phyloP scores from a whole-genome alignment of 1,140 invertebrate genomes.

The Drosophila kurseongensis region DNA sequence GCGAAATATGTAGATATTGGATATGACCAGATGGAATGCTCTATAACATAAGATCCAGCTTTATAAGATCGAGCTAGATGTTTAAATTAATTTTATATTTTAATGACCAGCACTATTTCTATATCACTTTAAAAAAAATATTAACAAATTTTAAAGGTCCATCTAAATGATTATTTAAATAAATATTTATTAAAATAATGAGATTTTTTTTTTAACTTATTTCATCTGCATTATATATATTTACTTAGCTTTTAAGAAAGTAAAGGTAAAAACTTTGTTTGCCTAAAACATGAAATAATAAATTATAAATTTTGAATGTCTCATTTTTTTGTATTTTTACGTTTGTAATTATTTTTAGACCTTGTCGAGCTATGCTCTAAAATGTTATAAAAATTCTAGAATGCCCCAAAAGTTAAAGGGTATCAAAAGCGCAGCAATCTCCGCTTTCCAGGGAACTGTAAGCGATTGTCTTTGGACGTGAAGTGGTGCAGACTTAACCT shows the following conservation, averaged over 20 bases:
- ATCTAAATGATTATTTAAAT: no score
- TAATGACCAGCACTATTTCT: no score
- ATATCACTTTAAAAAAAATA: no score
- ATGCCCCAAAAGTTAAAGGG: not conserved
- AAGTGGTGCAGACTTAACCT: slow-evolving; percentile 44
- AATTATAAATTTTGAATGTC: not conserved
- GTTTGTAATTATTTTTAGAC: not conserved
- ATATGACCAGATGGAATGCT: not conserved
- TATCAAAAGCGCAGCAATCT: slow-evolving; percentile 11
- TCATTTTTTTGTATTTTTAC: not conserved
- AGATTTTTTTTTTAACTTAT: no score
- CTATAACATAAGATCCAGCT: not conserved
- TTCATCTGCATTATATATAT: no score
- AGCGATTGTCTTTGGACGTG: slow-evolving; percentile 32
- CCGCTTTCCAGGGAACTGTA: slow-evolving; percentile 66
- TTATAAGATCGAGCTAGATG: no score
- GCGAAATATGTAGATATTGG: not conserved
- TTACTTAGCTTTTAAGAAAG: no score
- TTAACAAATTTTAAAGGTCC: no score
- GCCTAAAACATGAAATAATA: no score
- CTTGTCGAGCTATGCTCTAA: not conserved
- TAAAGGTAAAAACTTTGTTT: no score
- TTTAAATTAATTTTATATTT: no score
- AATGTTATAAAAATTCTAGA: not conserved
- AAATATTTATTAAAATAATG: no score